These are phyloP conservation scores for Mergus octosetaceus DNA, from an alignment of 2,797 vertebrate species.

Conservation along the genomic window DNA sequence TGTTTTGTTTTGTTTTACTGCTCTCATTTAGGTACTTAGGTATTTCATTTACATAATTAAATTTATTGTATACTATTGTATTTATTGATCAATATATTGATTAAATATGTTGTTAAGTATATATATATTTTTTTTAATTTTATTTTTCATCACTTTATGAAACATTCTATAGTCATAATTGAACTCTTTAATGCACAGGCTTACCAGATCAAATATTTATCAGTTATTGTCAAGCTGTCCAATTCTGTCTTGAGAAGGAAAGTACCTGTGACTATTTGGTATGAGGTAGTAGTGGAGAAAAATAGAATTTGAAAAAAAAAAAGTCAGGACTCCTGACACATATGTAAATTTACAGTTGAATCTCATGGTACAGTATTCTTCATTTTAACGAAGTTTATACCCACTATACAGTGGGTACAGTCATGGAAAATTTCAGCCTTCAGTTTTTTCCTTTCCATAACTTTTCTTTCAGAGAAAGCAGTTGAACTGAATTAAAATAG, in stretches of 20 bases:
- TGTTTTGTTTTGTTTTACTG: background rate
- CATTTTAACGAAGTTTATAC: background rate
- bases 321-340: background rate
- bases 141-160: background rate
- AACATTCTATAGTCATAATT: background rate
- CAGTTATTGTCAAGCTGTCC: background rate
- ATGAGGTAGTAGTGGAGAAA: background rate
- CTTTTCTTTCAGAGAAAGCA: background rate
- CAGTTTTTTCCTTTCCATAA: background rate
- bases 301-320: background rate
- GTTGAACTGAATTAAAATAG: background rate
- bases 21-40: background rate
- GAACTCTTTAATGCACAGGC: background rate
- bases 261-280: background rate
- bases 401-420: too few species aligned
- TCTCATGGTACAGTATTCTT: background rate
- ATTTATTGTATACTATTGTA: background rate
- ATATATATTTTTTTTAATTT: too few species aligned
- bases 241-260: background rate
- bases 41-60: background rate
- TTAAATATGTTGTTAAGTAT: too few species aligned
- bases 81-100: background rate
- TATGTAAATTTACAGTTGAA: background rate
- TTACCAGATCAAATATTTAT: background rate
- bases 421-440: background rate